Percentiles rank a stretch among this genome's conserved stretches.
phyloP scores from a whole-genome alignment of 2,113 vertebrate species.

The Pavo muticus region DNA sequence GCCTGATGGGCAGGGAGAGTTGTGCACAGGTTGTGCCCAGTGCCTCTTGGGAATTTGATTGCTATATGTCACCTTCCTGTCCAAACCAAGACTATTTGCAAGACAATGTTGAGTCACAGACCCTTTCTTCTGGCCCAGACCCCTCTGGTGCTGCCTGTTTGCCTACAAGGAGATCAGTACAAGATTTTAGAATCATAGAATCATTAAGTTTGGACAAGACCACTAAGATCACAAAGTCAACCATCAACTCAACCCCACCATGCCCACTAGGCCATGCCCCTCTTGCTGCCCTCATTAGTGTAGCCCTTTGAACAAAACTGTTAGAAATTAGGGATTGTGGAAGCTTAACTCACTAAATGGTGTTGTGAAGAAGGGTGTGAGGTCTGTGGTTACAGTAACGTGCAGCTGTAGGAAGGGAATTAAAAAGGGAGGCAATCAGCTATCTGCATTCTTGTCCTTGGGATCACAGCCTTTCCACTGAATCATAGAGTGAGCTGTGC shows the following conservation, averaged over 20 bases:
- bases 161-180: neutral
- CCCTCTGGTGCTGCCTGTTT: neutral
- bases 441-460: neutral
- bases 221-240: no score
- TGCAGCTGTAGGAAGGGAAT: neutral
- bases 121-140: neutral
- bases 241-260: no score
- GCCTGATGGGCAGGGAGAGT: neutral
- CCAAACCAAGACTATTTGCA: neutral
- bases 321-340: neutral
- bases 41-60: neutral
- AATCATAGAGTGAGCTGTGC: neutral
- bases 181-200: neutral
- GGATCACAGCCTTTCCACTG: accelerated
- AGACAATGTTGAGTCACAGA: neutral
- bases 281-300: neutral
- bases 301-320: neutral
- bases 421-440: neutral
- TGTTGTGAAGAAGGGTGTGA: neutral
- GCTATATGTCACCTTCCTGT: neutral
- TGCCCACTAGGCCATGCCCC: no score
- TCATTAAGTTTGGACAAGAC: no score
- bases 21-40: neutral
- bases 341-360: neutral
- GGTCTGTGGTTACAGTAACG: accelerated